These are phyloP conservation scores for Chymomyza procnemis DNA, from an alignment of 2,888 invertebrate species.

Conservation along the genomic window DNA sequence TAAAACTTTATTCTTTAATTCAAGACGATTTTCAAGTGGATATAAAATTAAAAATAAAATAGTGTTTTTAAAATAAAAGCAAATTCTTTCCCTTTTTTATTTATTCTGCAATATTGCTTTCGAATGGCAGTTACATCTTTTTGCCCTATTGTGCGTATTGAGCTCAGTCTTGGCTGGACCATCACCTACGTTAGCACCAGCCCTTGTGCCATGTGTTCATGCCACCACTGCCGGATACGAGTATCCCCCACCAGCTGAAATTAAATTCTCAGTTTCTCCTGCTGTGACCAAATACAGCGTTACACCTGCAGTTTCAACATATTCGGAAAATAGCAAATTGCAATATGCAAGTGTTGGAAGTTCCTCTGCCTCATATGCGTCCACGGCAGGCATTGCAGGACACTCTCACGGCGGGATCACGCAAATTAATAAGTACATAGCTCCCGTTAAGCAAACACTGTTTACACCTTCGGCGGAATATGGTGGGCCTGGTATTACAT, in stretches of 20 bases:
- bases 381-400: conserved; percentile 69
- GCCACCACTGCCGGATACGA: conserved; percentile 79
- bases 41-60: too few species aligned
- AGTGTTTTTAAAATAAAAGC: too few species aligned
- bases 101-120: too few species aligned
- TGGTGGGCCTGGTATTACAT: conserved; percentile 68
- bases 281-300: conserved; percentile 66
- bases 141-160: conserved; percentile 70
- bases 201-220: conserved; percentile 74
- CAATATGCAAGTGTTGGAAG: conserved; percentile 76
- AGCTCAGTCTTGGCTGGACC: conserved; percentile 62
- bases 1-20: too few species aligned
- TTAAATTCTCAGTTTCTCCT: conserved; percentile 80
- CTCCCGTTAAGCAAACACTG: conserved; percentile 60
- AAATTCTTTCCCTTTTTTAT: too few species aligned
- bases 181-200: conserved; percentile 55
- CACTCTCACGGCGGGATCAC: conserved; percentile 56
- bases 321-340: conserved; percentile 74
- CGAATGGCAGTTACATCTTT: conserved; percentile 45
- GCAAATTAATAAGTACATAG: conserved; percentile 65
- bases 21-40: too few species aligned
- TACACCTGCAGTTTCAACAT: conserved; percentile 71
- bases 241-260: conserved; percentile 80
- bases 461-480: conserved; percentile 75
- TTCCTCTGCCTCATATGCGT: conserved; percentile 69